Conservation (phyloP, 2,113 vertebrate genomes). For the Halcyon malimbica region DNA sequence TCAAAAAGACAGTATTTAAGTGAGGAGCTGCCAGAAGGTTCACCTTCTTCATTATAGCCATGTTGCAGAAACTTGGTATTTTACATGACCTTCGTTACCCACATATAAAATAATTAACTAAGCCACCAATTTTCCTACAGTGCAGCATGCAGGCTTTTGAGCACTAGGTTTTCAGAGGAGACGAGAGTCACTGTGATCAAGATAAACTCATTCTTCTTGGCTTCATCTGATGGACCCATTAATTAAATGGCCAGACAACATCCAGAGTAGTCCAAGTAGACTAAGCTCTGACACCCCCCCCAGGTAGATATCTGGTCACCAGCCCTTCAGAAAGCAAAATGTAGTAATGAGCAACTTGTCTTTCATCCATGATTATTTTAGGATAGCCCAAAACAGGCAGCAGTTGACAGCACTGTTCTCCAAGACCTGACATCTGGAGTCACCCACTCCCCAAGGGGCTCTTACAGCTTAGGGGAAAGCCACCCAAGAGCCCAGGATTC, state of each 20-base stretch:
- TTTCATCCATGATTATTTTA: background rate
- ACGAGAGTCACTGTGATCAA: background rate
- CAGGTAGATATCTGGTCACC: background rate
- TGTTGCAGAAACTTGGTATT: background rate
- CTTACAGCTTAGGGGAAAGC: background rate
- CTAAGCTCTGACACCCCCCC: background rate
- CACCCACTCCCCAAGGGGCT: background rate
- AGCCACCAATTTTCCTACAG: background rate
- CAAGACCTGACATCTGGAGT: background rate
- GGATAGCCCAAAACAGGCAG: background rate
- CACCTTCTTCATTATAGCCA: background rate
- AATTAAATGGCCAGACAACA: background rate
- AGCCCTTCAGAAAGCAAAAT: background rate
- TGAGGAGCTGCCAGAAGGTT: background rate
- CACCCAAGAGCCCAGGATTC: background rate
- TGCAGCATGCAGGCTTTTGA: background rate
- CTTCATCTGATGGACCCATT: background rate
- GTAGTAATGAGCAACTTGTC: background rate
- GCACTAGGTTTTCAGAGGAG: background rate
- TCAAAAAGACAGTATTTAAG: background rate
- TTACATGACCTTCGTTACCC: background rate
- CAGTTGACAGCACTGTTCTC: background rate
- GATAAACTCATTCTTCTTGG: background rate
- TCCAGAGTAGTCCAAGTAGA: background rate
- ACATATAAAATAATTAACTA: background rate